Evolutionary conservation across 2,888 invertebrate genomes (phyloP).

Genomic region (Andrena trimmerana): DNA sequence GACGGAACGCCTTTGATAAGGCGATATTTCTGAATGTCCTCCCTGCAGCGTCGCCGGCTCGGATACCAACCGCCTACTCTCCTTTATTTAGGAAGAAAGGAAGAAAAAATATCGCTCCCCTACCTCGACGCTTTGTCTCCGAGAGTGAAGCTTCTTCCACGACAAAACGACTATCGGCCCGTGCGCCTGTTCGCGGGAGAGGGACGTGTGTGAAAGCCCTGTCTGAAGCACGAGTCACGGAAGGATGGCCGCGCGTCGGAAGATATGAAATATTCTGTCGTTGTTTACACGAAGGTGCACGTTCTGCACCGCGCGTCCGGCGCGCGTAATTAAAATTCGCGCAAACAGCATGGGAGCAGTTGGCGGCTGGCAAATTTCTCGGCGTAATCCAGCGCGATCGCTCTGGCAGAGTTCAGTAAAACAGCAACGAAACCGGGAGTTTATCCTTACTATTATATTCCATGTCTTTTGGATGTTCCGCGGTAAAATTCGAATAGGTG

Average conservation of each 20-base stretch:
- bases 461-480: too few relatives aligned
- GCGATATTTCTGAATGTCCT: slow-evolving; percentile 25
- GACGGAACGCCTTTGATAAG: slow-evolving; percentile 17
- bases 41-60: background rate
- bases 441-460: background rate
- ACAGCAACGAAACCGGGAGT: background rate
- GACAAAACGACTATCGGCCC: slow-evolving; percentile 8
- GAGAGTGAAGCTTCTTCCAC: too few relatives aligned
- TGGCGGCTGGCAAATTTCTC: slow-evolving; percentile 3
- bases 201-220: slow-evolving; percentile 8
- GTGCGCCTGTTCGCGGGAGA: background rate
- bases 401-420: background rate
- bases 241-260: background rate
- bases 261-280: slow-evolving; percentile 27
- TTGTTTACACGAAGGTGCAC: slow-evolving; percentile 7
- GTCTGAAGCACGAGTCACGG: slow-evolving; percentile 29
- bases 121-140: slow-evolving; percentile 6
- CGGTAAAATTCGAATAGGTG: background rate
- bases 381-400: slow-evolving; percentile 18
- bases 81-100: background rate
- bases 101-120: background rate
- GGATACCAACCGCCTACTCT: background rate
- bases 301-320: background rate
- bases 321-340: slow-evolving; percentile 48
- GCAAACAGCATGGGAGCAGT: slow-evolving; percentile 17